Percentiles rank a stretch among this genome's conserved stretches.
Evolutionary conservation across 1,140 invertebrate genomes (phyloP).

Genomic region (Lepidotrigona ventralis): DNA sequence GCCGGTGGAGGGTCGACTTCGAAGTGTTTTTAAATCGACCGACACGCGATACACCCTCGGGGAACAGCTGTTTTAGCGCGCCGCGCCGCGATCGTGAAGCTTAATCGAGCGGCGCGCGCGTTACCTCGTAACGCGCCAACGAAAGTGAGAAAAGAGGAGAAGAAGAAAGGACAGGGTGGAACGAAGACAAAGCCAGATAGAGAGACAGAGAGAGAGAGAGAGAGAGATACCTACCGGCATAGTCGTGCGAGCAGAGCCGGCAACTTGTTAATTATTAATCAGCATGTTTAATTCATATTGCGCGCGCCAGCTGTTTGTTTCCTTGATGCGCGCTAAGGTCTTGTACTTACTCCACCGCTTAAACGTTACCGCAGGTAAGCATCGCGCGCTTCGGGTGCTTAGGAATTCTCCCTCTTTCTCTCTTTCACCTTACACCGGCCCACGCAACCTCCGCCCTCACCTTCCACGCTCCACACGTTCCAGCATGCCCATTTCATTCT

Average conservation of each 20-base stretch:
- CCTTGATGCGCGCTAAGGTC: conserved; percentile 75
- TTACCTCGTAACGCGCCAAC: conserved; percentile 16
- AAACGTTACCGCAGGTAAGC: conserved; percentile 67
- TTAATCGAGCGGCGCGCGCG: conserved; percentile 53
- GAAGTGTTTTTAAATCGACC: conserved; percentile 33
- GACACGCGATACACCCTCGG: conserved; percentile 31
- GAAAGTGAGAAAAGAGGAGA: background rate
- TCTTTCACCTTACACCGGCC: background rate
- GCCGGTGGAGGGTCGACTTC: background rate
- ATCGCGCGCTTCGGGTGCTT: conserved; percentile 59
- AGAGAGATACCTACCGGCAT: conserved; percentile 54
- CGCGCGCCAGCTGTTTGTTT: conserved; percentile 77
- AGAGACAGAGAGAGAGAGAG: no score
- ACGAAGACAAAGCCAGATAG: conserved; percentile 29
- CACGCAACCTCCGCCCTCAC: background rate
- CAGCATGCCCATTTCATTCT: conserved; percentile 25
- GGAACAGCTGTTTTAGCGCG: conserved; percentile 41
- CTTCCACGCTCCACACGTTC: background rate
- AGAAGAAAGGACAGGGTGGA: background rate
- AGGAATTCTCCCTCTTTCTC: conserved; percentile 53
- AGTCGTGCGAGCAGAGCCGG: conserved; percentile 57
- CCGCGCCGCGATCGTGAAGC: conserved; percentile 39
- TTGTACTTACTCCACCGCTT: conserved; percentile 68
- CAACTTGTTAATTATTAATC: conserved; percentile 79
- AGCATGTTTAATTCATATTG: conserved; percentile 79